Percentiles rank a stretch among this genome's conserved stretches.
phyloP scores from a whole-genome alignment of 2,113 vertebrate genomes.

The Osmerus mordax region DNA sequence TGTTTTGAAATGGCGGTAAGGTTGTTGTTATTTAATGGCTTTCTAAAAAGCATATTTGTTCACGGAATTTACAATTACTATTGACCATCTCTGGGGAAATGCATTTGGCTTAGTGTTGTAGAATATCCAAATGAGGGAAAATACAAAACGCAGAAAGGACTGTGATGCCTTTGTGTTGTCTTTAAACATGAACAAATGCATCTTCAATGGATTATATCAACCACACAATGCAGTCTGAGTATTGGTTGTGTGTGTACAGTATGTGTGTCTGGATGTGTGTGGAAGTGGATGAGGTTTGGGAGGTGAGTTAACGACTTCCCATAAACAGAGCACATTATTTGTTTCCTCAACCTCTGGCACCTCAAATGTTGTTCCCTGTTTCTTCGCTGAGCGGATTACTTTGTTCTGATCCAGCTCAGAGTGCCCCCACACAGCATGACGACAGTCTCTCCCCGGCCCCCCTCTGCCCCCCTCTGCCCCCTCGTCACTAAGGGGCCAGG shows the following conservation, averaged over 20 bases:
- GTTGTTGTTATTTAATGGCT: no score
- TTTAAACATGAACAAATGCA: no score
- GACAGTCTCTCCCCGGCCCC: not conserved
- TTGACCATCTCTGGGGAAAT: no score
- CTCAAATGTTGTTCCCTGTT: conserved; percentile 34
- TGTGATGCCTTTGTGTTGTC: no score
- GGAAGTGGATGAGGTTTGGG: not conserved
- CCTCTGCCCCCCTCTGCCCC: not conserved
- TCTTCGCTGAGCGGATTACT: conserved; percentile 59
- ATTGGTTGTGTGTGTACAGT: not conserved
- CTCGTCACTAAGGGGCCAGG: conserved; percentile 41
- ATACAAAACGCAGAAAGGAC: no score
- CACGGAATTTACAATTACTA: no score
- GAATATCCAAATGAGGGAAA: no score
- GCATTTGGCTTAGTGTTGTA: no score
- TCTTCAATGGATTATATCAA: no score
- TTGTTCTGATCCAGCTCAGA: conserved; percentile 63
- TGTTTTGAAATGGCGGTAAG: no score
- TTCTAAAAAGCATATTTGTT: no score
- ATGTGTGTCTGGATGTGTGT: not conserved
- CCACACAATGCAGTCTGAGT: no score
- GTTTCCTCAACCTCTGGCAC: conserved; percentile 51
- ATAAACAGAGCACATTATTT: conserved; percentile 46
- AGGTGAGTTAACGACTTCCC: conserved; percentile 14
- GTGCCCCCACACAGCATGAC: conserved; percentile 37